Base-by-base conservation (phyloP, 2,113 vertebrate species). In the Nipponia nippon region DNA sequence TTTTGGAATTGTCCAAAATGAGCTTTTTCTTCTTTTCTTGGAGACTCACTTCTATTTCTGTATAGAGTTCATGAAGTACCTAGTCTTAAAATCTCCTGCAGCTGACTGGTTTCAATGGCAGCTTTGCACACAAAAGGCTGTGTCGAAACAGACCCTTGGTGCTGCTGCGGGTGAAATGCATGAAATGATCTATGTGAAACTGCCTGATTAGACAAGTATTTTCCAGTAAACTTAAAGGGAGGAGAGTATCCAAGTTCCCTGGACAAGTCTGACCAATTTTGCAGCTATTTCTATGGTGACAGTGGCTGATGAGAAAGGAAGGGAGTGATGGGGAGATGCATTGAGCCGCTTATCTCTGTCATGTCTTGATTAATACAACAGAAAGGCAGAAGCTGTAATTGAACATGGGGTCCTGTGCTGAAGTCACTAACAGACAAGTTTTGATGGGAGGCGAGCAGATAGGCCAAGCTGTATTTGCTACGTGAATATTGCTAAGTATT, bases 11-110 rank as follows among this genome's bases (percentile, higher is more conserved):
- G 75, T 82, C 67, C 53, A 67, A 56, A 89, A 89, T 19, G 9
- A 87, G 26, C 2, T 88, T 96, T 96, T 93, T 56, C 61, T 80
- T 89, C 73, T 82, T 86, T 84, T 92, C 62, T 86, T 89, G 42
- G 81, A 69, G 52, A 73, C 46, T 79, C 46, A 32, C 12, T 88
- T 87, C 58, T 89, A 22, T 85, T 92, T 85, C 90, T 50, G n/a
- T 66, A 36, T 0, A 6, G 72, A 92, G 82, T 66, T 95, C 63
- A 83, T 13, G 13, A 69, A 89, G 32, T 44, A 21, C 56, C 58
- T 38, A 13, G 40, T 90, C 58, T 81, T 89, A 63, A 83, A 89
- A 42, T 62, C 52, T 89, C 83, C 78, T 76, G 65, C 40, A 84
- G 59, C 65, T 58, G 61, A 72, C 27, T 40, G 27, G 61, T 59